Conservation (phyloP, 2,888 invertebrate species). For the Ommatoiulus sabulosus region DNA sequence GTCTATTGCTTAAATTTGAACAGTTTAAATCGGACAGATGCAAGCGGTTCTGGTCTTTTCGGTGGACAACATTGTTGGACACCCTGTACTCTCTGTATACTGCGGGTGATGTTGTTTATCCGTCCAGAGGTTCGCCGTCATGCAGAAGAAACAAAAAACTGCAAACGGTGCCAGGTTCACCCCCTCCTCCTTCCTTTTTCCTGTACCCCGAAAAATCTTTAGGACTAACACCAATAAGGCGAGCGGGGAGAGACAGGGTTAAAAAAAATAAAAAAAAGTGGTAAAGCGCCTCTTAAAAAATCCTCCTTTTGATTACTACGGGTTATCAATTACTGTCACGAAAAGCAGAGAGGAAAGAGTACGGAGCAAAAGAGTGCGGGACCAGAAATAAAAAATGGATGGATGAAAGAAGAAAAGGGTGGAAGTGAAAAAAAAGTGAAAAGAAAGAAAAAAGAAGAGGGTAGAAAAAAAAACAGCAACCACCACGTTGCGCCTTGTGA, state of each 20-base stretch:
- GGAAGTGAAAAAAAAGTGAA: constrained; percentile 21
- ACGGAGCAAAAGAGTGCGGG: constrained; percentile 49
- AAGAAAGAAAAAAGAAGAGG: not conserved
- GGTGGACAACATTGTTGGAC: not conserved
- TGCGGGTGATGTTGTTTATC: constrained; percentile 26
- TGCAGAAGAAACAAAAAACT: constrained; percentile 23
- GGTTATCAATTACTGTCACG: constrained; percentile 58
- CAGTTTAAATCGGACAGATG: too few relatives aligned
- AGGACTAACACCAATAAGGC: not conserved
- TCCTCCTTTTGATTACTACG: constrained; percentile 56
- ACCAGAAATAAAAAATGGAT: constrained; percentile 25
- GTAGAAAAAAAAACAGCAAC: not conserved
- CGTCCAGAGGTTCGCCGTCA: not conserved
- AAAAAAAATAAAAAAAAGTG: constrained; percentile 52
- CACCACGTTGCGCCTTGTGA: constrained; percentile 42
- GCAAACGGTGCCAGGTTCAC: not conserved
- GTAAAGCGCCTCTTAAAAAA: constrained; percentile 45
- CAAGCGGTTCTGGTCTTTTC: not conserved
- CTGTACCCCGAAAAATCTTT: not conserved
- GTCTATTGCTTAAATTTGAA: too few relatives aligned
- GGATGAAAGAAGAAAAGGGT: constrained; percentile 52
- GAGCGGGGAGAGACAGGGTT: constrained; percentile 25
- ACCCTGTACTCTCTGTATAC: not conserved
- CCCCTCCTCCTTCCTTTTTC: constrained; percentile 47
- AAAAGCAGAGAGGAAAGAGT: constrained; percentile 50